Evolutionary conservation across 2,888 invertebrate species (phyloP), one percentile per base, ranked within the genome.

Genomic region (Eudemis profundana): DNA sequence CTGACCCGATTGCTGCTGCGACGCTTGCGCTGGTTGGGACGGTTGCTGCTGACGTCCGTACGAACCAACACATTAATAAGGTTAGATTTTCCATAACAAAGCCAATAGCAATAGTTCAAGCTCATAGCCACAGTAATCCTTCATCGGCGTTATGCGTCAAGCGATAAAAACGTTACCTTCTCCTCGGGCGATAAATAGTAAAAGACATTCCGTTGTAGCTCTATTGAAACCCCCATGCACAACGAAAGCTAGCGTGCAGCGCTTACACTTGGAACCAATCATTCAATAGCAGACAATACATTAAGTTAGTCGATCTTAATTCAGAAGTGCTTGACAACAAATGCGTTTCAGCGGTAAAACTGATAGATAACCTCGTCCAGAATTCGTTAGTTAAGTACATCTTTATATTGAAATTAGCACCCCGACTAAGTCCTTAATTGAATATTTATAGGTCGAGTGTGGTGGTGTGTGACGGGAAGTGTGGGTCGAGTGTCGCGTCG

Each of bases 21-120:
- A 90, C 86, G 87, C 88, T 87, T 87, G 90, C 84, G 86, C 85
- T 84, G 89, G 90, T 90, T 92, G 92, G 89, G 90, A 90, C 89
- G 90, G 88, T 91, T 92, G 92, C 91, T 92, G 92, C 92, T 92
- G 91, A 91, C 92, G 92, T 92, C 92, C 92, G 91, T 92, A 92
- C 92, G 92, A 86, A 92, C 91, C 92, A 92, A 92, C 90, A 92
- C 92, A 92, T 92, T 92, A 92, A 91, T 91, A 90, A 92, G 92
- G 92, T 92, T 92, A 92, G 92, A 91, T 92, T 92, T 91, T 92
- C 91, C 90, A 87, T 90, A 82, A 86, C 77, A 80, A 90, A 90
- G 87, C 90, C 84, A 86, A 84, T 82, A 92, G 91, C 91, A 91
- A 92, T 83, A 78, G 77, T 78, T 78, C 79, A 89, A 90, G 90